These are phyloP conservation scores for Chrysaora quinquecirrha DNA, from an alignment of 30 jellyfish, hydroid and myxozoan genomes.

Conservation along the genomic window DNA sequence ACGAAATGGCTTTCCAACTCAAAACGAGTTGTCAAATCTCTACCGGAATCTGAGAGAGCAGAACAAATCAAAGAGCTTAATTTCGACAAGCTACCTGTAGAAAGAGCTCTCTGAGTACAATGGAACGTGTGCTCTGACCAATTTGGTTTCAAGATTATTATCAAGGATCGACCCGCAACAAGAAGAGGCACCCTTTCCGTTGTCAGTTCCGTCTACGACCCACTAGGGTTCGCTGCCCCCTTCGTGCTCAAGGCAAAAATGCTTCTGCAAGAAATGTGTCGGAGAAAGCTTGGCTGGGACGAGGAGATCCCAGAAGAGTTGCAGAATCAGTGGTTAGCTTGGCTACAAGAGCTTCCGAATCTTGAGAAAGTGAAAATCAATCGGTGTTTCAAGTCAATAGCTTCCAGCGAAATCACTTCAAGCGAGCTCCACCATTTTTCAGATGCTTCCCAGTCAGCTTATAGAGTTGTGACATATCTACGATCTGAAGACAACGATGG, in stretches of 20 bases:
- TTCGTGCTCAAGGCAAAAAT: slow-evolving; percentile 10
- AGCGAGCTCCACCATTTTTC: slow-evolving; percentile 38
- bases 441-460: slow-evolving; percentile 47
- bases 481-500: slow-evolving; percentile 17
- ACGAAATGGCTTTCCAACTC: slow-evolving; percentile 51
- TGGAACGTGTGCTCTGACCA: slow-evolving; percentile 32
- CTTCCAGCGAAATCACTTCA: not conserved
- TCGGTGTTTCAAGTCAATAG: slow-evolving; percentile 15
- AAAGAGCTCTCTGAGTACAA: slow-evolving; percentile 47
- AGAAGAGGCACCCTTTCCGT: slow-evolving; percentile 29
- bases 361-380: not conserved
- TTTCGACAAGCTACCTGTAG: slow-evolving; percentile 42
- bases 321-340: not conserved
- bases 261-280: not conserved
- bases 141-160: not conserved
- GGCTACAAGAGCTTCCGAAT: slow-evolving; percentile 17
- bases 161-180: slow-evolving; percentile 9
- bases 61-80: slow-evolving; percentile 22
- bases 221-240: slow-evolving; percentile 35
- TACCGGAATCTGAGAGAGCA: slow-evolving; percentile 51
- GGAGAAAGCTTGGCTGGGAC: slow-evolving; percentile 34
- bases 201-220: slow-evolving; percentile 34
- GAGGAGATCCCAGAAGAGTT: slow-evolving; percentile 11
- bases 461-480: slow-evolving; percentile 36
- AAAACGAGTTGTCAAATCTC: slow-evolving; percentile 29